Conservation (phyloP, 2,888 invertebrate species). For the Aspidiotus rigidus region DNA sequence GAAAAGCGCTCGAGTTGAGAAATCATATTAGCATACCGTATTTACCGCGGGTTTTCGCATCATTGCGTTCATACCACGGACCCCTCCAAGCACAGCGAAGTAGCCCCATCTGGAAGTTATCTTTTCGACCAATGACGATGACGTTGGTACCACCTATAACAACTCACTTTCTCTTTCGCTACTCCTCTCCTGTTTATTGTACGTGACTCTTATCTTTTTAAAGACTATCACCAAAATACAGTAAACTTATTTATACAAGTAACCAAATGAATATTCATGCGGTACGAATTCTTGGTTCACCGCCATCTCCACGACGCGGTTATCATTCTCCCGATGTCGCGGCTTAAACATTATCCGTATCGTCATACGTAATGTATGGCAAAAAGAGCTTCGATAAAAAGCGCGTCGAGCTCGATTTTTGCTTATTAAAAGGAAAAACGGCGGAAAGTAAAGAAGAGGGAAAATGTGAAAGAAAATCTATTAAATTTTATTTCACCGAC, state of each 20-base stretch:
- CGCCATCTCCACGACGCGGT: background rate
- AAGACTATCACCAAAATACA: constrained; percentile 17
- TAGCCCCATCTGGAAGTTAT: background rate
- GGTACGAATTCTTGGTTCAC: background rate
- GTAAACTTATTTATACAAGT: constrained; percentile 19
- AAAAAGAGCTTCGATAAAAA: background rate
- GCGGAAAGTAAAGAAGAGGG: background rate
- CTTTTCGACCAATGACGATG: background rate
- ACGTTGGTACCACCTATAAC: background rate
- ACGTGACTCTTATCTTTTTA: constrained; percentile 25
- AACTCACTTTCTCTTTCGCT: background rate
- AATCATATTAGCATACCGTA: constrained; percentile 26
- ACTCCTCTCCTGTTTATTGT: constrained; percentile 6
- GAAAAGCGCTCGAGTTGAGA: constrained; percentile 15
- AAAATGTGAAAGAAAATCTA: background rate
- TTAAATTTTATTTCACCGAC: background rate
- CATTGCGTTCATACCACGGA: background rate
- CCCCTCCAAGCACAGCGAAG: background rate
- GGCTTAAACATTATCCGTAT: background rate
- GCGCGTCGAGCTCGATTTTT: background rate
- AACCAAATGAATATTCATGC: constrained; percentile 25
- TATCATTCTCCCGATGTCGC: background rate
- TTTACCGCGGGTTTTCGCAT: background rate
- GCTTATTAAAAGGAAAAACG: background rate
- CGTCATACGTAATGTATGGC: background rate